Conservation (phyloP, 1,140 invertebrate species). For the Drosophila lacertosa region DNA sequence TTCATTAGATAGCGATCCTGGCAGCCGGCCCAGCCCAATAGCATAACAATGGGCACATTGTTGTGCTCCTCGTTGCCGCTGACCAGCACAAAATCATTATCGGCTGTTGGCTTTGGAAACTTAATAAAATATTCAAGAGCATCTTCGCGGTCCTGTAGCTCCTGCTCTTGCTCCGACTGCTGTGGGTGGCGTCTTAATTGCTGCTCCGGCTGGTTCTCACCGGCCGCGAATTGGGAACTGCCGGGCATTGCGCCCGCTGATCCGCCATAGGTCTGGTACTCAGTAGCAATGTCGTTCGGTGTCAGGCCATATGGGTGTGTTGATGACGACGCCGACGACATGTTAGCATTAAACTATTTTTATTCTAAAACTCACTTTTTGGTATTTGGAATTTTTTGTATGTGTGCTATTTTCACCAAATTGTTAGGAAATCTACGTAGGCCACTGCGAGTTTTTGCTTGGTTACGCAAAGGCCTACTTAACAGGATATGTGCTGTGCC, state of each 20-base stretch:
- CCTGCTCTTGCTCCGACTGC: conserved; percentile 1
- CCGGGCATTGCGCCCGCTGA: conserved; percentile 17
- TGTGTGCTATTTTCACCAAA: conserved; percentile 8
- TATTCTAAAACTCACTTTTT: conserved; percentile 16
- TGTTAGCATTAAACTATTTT: conserved; percentile 41
- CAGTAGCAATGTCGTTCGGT: conserved; percentile 36
- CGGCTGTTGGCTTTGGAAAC: conserved; percentile 85
- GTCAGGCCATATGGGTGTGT: conserved; percentile 50
- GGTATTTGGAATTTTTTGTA: conserved; percentile 14
- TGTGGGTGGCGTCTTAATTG: conserved; percentile 3
- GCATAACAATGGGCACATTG: conserved; percentile 88
- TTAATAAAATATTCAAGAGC: conserved; percentile 88
- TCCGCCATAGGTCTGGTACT: conserved; percentile 39
- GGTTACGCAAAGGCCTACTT: conserved; percentile 67
- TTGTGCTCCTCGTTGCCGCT: conserved; percentile 85
- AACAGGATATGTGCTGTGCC: background rate
- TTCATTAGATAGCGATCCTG: conserved; percentile 90
- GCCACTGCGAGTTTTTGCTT: background rate
- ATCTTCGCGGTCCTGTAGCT: conserved; percentile 70
- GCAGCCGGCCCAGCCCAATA: conserved; percentile 92
- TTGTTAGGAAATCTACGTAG: background rate
- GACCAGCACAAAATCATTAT: conserved; percentile 85
- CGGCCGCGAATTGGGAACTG: background rate
- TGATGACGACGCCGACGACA: conserved; percentile 45
- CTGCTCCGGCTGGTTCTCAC: conserved; percentile 9